These are phyloP conservation scores for Leptinotarsa defecta DNA, from an alignment of 1,140 invertebrate genomes.

Conservation along the genomic window DNA sequence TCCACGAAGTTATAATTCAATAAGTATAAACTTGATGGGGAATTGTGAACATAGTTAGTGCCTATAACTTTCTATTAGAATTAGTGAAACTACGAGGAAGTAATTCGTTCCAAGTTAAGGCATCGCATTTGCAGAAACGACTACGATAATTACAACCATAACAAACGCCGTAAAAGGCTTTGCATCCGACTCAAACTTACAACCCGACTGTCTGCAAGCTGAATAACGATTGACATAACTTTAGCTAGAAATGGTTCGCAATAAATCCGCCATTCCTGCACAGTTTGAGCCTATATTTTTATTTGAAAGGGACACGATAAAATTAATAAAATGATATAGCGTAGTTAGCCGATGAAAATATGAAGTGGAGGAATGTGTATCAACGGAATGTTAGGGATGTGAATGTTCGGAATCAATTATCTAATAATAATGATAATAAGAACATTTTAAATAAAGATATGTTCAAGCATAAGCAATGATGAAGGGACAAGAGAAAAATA, in stretches of 20 bases:
- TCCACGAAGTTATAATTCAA: no score
- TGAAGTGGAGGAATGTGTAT: no score
- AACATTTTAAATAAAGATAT: no score
- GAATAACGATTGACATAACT: conserved; percentile 21
- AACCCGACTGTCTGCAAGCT: not conserved
- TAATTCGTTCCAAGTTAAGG: not conserved
- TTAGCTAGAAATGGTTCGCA: conserved; percentile 3
- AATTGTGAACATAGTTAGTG: no score
- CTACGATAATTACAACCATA: conserved; percentile 20
- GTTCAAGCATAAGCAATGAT: no score
- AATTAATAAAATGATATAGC: not conserved
- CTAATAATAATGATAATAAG: no score
- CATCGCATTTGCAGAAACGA: conserved; percentile 11
- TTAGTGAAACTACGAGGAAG: not conserved
- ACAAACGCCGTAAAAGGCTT: conserved; percentile 24
- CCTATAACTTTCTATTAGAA: no score
- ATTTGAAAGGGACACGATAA: not conserved
- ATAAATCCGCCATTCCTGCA: conserved; percentile 11
- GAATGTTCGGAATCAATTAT: no score
- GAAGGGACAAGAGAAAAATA: no score
- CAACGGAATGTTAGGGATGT: no score
- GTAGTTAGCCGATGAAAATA: not conserved
- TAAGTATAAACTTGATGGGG: no score
- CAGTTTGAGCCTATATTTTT: not conserved
- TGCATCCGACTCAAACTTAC: conserved; percentile 8